phyloP scores from a whole-genome alignment of 1,140 invertebrate genomes.

The Apocrypta bakeri region DNA sequence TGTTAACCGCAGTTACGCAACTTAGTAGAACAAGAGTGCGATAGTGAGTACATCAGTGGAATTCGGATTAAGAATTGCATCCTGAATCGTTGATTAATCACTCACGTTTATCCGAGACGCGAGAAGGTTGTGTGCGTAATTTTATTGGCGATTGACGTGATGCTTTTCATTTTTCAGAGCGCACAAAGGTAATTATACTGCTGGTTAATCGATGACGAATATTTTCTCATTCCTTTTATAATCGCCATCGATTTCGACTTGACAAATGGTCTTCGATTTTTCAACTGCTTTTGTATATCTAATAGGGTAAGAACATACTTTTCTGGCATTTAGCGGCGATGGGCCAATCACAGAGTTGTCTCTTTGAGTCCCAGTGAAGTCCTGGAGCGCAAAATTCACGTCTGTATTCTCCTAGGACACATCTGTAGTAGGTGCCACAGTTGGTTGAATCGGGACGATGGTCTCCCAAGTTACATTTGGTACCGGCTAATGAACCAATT shows the following conservation, averaged over 20 bases:
- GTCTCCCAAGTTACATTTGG: conserved; percentile 78
- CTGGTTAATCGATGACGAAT: too few species aligned
- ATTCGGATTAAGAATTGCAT: neutral
- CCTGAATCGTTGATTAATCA: neutral
- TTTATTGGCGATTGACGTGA: too few species aligned
- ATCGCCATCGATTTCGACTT: too few species aligned
- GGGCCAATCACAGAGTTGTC: conserved; percentile 87
- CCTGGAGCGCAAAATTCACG: conserved; percentile 84
- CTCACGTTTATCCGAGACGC: neutral
- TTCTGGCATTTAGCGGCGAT: conserved; percentile 80
- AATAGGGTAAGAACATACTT: conserved; percentile 50
- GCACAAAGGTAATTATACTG: too few species aligned
- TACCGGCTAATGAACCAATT: conserved; percentile 52
- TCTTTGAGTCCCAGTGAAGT: conserved; percentile 84
- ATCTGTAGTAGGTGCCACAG: conserved; percentile 85
- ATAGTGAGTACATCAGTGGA: neutral
- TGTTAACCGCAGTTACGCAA: neutral
- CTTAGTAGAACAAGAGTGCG: neutral
- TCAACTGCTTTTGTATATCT: too few species aligned
- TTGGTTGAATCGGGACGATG: conserved; percentile 80
- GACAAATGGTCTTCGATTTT: too few species aligned
- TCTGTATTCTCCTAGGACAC: conserved; percentile 80
- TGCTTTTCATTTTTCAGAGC: neutral
- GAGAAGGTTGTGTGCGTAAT: neutral
- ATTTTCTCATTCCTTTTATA: too few species aligned